phyloP scores from a whole-genome alignment of 1,140 invertebrate genomes.

The Protaetia brevitarsis region DNA sequence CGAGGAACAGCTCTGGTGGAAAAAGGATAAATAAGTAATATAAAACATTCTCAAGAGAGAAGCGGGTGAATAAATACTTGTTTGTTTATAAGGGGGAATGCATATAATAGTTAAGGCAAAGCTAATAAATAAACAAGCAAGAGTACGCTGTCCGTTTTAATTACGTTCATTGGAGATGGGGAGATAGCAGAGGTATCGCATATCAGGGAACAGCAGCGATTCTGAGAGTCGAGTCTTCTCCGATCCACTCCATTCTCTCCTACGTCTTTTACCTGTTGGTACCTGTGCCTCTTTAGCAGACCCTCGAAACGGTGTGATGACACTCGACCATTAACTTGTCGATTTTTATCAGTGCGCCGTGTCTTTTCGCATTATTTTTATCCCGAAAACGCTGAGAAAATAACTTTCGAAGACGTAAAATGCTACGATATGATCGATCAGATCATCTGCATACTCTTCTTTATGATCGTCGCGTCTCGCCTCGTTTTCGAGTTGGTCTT shows the following conservation, averaged over 20 bases:
- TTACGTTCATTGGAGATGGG: conserved; percentile 11
- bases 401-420: background rate
- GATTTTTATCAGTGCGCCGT: background rate
- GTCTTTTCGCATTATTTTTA: background rate
- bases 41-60: background rate
- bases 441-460: too few relatives aligned
- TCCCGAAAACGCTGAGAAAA: background rate
- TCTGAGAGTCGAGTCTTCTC: too few relatives aligned
- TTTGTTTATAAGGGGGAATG: conserved; percentile 12
- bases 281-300: background rate
- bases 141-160: conserved; percentile 15
- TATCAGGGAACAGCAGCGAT: background rate
- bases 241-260: background rate
- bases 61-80: conserved; percentile 3
- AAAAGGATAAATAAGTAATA: background rate
- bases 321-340: conserved; percentile 10
- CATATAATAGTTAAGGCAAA: background rate
- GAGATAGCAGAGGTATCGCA: conserved; percentile 8
- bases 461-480: too few relatives aligned
- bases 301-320: conserved; percentile 5
- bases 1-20: background rate
- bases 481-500: too few relatives aligned
- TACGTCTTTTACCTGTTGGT: background rate
- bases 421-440: background rate
- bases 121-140: conserved; percentile 18